Evolutionary conservation across 2,113 vertebrate species (phyloP), one percentile per base, ranked within the genome.

Genomic region (Craseonycteris thonglongyai): DNA sequence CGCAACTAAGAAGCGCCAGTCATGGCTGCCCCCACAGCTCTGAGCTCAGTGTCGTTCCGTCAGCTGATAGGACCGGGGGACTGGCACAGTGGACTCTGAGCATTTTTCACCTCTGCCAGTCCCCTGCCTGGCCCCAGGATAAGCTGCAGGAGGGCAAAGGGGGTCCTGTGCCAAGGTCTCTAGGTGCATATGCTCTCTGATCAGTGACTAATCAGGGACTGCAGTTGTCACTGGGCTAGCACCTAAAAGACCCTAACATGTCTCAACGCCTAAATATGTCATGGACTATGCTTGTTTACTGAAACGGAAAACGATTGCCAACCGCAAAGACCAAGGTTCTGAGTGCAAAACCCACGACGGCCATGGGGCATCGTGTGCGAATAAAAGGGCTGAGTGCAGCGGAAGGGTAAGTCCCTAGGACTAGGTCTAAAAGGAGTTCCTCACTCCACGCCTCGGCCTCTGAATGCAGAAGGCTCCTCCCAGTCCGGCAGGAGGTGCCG

Each of bases 151-250:
- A 16, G 13, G 35, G 10, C 30, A n/a, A 16, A 35, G 16, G 33
- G 22, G 38, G 15, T 18, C 11, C 7, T 58, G 45, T n/a, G 38
- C 26, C 6, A 26, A 22, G 38, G 1, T 79, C 76, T 78, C 24
- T 10, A n/a, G 6, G 65, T 19, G 8, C 59, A 93, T 78, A 90
- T 22, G 56, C 81, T 78, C 35, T 4, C 95, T 95, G 83, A 90
- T 95, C 95, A 95, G 42, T 61, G 74, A 94, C 83, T 92, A 9
- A 15, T 56, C 83, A 66, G 69, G 69, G 92, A 91, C 80, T 93
- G 66, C 45, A 96, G 51, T 56, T 76, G 75, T 56, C 75, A 26
- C 75, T 28, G 22, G 6, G 14, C 22, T 78, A 26, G 26, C n/a
- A 78, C 9, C 69, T 72, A 79, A 58, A 58, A 58, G 54, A 28